phyloP scores from a whole-genome alignment of 2,797 vertebrate genomes.

The Sebastes baramenuke region DNA sequence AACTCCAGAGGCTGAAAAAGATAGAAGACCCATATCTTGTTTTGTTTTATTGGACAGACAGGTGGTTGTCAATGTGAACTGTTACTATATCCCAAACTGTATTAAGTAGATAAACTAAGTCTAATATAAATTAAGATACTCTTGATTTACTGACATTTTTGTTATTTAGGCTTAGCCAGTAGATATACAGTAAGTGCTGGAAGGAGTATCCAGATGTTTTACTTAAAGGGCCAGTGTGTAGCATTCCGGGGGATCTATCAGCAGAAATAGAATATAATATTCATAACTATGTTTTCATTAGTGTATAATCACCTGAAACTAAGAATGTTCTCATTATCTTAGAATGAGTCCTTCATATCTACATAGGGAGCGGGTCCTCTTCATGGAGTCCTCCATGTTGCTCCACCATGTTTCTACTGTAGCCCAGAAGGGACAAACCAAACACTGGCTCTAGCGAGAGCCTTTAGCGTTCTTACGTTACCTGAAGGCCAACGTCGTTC shows the following conservation, averaged over 20 bases:
- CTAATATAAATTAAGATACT: no score
- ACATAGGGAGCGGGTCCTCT: no score
- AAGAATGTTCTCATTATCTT: background rate
- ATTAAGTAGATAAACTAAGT: no score
- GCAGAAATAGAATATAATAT: background rate
- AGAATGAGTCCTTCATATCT: background rate
- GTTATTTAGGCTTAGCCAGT: background rate
- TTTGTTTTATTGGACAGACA: background rate
- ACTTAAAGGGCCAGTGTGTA: background rate
- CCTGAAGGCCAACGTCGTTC: no score
- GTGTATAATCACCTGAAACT: background rate
- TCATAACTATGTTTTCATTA: background rate
- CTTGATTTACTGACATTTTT: background rate
- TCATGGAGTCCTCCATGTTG: no score
- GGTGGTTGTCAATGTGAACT: background rate
- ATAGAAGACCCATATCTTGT: background rate
- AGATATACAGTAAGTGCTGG: background rate
- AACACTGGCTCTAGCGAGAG: no score
- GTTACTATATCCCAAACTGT: background rate
- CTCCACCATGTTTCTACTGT: no score
- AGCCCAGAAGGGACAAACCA: no score
- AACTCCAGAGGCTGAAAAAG: background rate
- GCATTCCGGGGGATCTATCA: background rate
- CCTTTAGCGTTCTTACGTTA: no score
- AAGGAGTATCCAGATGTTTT: background rate